Evolutionary conservation across 2,888 invertebrate species (phyloP).

Genomic region (Parnassius orleans): DNA sequence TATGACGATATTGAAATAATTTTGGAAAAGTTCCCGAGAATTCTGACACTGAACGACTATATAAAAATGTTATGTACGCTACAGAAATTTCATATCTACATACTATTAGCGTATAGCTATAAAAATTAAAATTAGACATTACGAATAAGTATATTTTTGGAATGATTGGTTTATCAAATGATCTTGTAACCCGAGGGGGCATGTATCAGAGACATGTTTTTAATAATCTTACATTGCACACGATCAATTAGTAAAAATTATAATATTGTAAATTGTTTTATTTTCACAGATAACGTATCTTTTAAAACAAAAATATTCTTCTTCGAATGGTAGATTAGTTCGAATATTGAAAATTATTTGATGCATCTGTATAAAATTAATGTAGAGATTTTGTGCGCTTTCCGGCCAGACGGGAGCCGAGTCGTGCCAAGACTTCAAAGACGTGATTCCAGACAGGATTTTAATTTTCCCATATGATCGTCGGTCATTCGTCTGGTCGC

Average conservation of each 20-base stretch:
- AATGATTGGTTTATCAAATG: slow-evolving; percentile 54
- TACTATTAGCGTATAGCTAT: slow-evolving; percentile 10
- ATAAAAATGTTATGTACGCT: slow-evolving; percentile 14
- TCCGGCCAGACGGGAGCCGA: slow-evolving; percentile 22
- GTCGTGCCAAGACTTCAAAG: slow-evolving; percentile 27
- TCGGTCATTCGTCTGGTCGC: slow-evolving; percentile 16
- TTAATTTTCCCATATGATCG: slow-evolving; percentile 23
- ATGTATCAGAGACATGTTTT: slow-evolving; percentile 39
- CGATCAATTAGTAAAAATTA: slow-evolving; percentile 28
- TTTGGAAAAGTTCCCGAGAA: slow-evolving; percentile 11
- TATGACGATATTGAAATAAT: slow-evolving; percentile 19
- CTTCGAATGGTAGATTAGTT: slow-evolving; percentile 15
- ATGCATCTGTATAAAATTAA: slow-evolving; percentile 25
- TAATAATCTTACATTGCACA: slow-evolving; percentile 25
- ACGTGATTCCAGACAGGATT: slow-evolving; percentile 19
- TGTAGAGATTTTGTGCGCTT: slow-evolving; percentile 13
- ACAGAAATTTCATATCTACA: slow-evolving; percentile 9
- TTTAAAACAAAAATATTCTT: slow-evolving; percentile 7
- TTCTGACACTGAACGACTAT: slow-evolving; percentile 5
- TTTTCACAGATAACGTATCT: slow-evolving; percentile 22
- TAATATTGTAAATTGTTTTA: slow-evolving; percentile 10
- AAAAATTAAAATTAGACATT: slow-evolving; percentile 38
- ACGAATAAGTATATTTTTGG: slow-evolving; percentile 54
- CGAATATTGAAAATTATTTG: slow-evolving; percentile 16
- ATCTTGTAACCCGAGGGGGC: slow-evolving; percentile 56